Percentiles rank a stretch among this genome's conserved stretches.
Conservation (phyloP, 2,113 vertebrate genomes). For the Parus major region DNA sequence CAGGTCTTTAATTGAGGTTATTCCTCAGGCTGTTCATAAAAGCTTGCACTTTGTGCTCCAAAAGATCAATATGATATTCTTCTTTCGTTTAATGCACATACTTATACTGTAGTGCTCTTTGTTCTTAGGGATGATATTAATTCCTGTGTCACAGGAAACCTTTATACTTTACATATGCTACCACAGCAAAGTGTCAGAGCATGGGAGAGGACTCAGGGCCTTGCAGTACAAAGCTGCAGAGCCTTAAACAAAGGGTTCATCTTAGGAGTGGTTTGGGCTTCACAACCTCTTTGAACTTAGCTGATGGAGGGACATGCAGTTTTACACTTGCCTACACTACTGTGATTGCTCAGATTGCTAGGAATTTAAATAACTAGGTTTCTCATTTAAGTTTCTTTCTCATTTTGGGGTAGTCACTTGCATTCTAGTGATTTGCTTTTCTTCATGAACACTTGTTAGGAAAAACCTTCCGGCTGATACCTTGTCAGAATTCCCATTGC, state of each 20-base stretch:
- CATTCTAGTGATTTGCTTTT: slow-evolving; percentile 15
- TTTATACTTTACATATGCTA: neutral
- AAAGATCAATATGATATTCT: neutral
- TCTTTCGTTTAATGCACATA: neutral
- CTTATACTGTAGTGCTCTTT: neutral
- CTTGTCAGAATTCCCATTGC: slow-evolving; percentile 18
- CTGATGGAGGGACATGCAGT: neutral
- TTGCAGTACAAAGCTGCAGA: neutral
- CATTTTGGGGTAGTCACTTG: neutral
- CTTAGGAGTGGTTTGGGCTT: neutral
- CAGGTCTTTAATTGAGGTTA: neutral
- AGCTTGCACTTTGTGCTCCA: neutral
- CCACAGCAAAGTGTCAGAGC: neutral
- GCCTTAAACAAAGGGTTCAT: neutral
- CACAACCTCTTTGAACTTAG: neutral
- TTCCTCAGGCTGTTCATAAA: neutral
- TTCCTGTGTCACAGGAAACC: neutral
- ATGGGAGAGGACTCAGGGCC: neutral
- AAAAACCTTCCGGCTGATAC: neutral
- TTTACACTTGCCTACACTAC: neutral
- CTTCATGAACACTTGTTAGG: neutral
- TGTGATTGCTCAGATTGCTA: neutral
- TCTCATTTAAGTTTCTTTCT: neutral
- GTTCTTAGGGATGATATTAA: neutral
- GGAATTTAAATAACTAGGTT: slow-evolving; percentile 12